Conservation (phyloP, 2,113 vertebrate species). For the Thunnus maccoyii region DNA sequence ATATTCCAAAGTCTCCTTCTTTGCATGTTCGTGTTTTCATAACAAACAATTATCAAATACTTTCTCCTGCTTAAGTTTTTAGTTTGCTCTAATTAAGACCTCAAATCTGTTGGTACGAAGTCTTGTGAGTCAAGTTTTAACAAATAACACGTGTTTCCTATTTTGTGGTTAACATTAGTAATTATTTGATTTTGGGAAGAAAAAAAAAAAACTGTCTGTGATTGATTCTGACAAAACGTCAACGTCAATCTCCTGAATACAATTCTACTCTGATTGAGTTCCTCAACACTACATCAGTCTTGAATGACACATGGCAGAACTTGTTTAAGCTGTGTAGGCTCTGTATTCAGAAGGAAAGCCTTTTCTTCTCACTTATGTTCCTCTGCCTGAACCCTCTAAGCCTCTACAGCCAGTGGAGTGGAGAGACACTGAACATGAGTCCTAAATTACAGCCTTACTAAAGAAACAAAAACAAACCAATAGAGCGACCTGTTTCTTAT, state of each 20-base stretch:
- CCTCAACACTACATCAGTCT: constrained; percentile 51
- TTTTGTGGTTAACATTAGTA: constrained; percentile 59
- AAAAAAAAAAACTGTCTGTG: constrained; percentile 13
- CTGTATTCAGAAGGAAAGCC: constrained; percentile 61
- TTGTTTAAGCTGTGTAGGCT: constrained; percentile 58
- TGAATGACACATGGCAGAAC: constrained; percentile 71
- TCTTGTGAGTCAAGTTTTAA: constrained; percentile 40
- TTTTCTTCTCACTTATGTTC: constrained; percentile 70
- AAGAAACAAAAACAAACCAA: constrained; percentile 82
- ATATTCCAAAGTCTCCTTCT: background rate
- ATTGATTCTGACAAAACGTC: constrained; percentile 73
- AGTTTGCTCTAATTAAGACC: constrained; percentile 46
- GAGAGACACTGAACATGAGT: constrained; percentile 81
- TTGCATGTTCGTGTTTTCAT: constrained; percentile 28
- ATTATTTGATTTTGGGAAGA: constrained; percentile 58
- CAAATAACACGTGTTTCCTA: constrained; percentile 61
- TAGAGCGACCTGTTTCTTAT: constrained; percentile 82
- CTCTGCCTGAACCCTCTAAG: constrained; percentile 70
- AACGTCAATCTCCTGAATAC: constrained; percentile 64
- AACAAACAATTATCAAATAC: constrained; percentile 50
- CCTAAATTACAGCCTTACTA: constrained; percentile 81
- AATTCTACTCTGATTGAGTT: constrained; percentile 65
- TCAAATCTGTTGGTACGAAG: constrained; percentile 36
- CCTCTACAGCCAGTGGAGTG: constrained; percentile 69
- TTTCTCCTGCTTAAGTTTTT: constrained; percentile 24